Conservation (phyloP, 2,113 vertebrate genomes). For the Tamias sibiricus region DNA sequence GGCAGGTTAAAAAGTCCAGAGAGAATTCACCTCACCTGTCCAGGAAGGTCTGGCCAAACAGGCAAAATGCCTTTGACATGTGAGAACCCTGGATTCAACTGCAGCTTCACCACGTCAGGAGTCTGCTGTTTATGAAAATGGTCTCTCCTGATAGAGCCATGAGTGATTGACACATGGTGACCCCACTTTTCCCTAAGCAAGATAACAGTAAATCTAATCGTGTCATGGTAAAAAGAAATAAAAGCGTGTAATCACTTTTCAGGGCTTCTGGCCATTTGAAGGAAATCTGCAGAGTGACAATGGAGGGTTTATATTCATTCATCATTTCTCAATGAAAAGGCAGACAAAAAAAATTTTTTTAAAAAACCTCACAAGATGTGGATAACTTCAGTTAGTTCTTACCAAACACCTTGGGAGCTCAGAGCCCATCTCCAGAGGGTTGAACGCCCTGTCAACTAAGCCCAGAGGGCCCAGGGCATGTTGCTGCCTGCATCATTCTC, state of each 20-base stretch:
- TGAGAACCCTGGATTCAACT: not conserved
- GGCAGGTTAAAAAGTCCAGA: not conserved
- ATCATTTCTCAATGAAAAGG: not conserved
- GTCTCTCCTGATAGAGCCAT: not conserved
- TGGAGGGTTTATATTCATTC: not conserved
- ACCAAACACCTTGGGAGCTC: not conserved
- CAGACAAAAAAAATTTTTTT: not conserved
- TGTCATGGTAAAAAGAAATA: not conserved
- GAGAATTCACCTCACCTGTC: not conserved
- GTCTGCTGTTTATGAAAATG: not conserved
- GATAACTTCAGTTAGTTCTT: not conserved
- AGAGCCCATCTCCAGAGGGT: not conserved
- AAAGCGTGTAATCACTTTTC: not conserved
- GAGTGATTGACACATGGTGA: not conserved
- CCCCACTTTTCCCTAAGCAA: not conserved
- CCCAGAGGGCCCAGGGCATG: not conserved
- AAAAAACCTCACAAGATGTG: not conserved
- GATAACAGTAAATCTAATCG: not conserved
- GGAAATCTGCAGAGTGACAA: not conserved
- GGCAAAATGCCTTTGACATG: not conserved
- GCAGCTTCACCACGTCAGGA: not conserved
- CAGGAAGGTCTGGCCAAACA: not conserved
- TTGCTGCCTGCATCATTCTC: not conserved
- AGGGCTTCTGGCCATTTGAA: not conserved
- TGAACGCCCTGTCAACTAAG: not conserved